Conservation (phyloP, 2,888 invertebrate genomes). For the Tubulanus polymorphus region DNA sequence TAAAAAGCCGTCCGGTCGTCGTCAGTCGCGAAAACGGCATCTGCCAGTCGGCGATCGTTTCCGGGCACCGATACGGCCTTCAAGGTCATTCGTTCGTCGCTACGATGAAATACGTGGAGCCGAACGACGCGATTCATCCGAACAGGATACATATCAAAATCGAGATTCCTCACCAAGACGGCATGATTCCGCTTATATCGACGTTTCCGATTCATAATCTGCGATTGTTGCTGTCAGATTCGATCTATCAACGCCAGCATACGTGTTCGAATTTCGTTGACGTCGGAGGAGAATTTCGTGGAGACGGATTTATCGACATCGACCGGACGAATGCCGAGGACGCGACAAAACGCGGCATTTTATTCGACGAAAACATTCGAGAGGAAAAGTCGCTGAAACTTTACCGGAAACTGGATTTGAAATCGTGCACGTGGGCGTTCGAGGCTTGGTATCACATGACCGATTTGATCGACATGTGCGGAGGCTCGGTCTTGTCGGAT, state of each 20-base stretch:
- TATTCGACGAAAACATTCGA: conserved; percentile 37
- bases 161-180: conserved; percentile 53
- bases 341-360: conserved; percentile 35
- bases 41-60: conserved; percentile 37
- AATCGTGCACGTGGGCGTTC: conserved; percentile 53
- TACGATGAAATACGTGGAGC: conserved; percentile 43
- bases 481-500: conserved; percentile 52
- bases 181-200: conserved; percentile 54
- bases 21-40: conserved; percentile 44
- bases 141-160: conserved; percentile 52
- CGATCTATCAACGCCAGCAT: conserved; percentile 51
- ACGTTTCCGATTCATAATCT: conserved; percentile 53
- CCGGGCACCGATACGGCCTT: conserved; percentile 23
- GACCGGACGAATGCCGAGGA: conserved; percentile 16
- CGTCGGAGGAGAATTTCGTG: conserved; percentile 22
- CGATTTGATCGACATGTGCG: conserved; percentile 53
- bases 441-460: conserved; percentile 54
- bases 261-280: conserved; percentile 51
- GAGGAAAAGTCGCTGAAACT: conserved; percentile 37
- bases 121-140: conserved; percentile 40
- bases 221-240: conserved; percentile 49
- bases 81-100: conserved; percentile 53
- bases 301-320: conserved; percentile 27
- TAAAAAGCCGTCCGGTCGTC: conserved; percentile 42
- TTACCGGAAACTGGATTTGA: conserved; percentile 52